A percentile compares a stretch with the other conserved stretches of the same genome.
These are phyloP conservation scores for Oryzias curvinotus DNA, from an alignment of 2,113 vertebrate genomes.

Conservation along the genomic window DNA sequence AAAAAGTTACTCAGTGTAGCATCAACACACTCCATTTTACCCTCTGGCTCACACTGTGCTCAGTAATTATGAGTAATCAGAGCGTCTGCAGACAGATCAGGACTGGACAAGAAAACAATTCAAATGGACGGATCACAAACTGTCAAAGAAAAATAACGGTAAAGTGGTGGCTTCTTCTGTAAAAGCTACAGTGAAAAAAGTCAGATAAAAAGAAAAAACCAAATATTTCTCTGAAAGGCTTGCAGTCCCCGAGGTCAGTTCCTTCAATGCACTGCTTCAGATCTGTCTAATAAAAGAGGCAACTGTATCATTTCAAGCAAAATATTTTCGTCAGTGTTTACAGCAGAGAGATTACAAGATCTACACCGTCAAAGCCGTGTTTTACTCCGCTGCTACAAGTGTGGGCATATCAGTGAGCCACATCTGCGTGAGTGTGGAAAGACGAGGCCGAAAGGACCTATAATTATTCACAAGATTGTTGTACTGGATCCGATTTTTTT, in stretches of 20 bases:
- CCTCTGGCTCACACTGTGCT: too few species aligned
- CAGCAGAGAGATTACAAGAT: constrained; percentile 4
- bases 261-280: not conserved
- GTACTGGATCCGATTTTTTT: not conserved
- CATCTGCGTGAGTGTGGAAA: constrained; percentile 13
- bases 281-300: constrained; percentile 20
- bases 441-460: constrained; percentile 7
- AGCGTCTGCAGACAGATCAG: too few species aligned
- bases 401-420: constrained; percentile 6
- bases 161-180: too few species aligned
- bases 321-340: constrained; percentile 34
- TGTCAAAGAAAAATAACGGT: too few species aligned
- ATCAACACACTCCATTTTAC: too few species aligned
- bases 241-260: not conserved
- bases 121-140: too few species aligned
- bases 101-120: too few species aligned
- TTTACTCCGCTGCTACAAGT: not conserved
- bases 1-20: too few species aligned
- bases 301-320: not conserved
- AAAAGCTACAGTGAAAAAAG: too few species aligned
- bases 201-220: too few species aligned
- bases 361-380: not conserved
- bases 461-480: constrained; percentile 12
- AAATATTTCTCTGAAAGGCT: not conserved
- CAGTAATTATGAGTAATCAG: too few species aligned